Evolutionary conservation across 1,140 invertebrate species (phyloP).

Genomic region (Nilaparvata lugens): DNA sequence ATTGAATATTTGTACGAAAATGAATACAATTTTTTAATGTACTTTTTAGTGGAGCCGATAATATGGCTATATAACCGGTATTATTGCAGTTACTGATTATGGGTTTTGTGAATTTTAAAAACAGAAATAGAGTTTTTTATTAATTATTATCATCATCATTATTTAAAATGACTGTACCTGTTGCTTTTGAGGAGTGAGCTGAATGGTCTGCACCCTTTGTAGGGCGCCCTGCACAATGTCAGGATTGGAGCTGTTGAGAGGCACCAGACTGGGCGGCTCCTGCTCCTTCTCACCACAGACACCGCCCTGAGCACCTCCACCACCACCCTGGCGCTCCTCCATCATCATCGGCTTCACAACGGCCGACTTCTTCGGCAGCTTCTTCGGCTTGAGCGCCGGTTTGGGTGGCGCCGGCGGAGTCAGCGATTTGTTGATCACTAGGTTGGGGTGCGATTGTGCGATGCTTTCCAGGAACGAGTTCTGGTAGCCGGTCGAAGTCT

Average conservation of each 20-base stretch:
- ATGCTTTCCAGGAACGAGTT: conserved; percentile 29
- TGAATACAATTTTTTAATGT: no score
- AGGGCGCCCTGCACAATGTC: conserved; percentile 17
- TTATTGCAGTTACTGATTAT: no score
- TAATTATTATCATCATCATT: no score
- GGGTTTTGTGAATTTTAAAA: no score
- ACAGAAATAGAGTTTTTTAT: no score
- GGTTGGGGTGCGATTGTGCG: conserved; percentile 28
- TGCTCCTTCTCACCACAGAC: background rate
- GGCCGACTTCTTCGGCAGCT: conserved; percentile 28
- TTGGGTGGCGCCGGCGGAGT: conserved; percentile 12
- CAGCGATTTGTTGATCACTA: conserved; percentile 28
- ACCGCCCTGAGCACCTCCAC: background rate
- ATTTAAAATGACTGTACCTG: no score
- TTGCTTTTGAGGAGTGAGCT: conserved; percentile 49
- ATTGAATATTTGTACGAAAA: no score
- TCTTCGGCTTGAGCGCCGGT: conserved; percentile 21
- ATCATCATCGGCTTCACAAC: conserved; percentile 31
- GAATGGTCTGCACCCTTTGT: conserved; percentile 47
- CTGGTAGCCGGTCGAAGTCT: conserved; percentile 16
- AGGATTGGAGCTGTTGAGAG: background rate
- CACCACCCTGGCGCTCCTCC: conserved; percentile 13
- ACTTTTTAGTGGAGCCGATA: no score
- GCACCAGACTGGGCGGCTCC: conserved; percentile 1
- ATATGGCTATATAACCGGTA: no score